Conservation (phyloP, 1,140 invertebrate genomes). For the Hycleus cichorii region DNA sequence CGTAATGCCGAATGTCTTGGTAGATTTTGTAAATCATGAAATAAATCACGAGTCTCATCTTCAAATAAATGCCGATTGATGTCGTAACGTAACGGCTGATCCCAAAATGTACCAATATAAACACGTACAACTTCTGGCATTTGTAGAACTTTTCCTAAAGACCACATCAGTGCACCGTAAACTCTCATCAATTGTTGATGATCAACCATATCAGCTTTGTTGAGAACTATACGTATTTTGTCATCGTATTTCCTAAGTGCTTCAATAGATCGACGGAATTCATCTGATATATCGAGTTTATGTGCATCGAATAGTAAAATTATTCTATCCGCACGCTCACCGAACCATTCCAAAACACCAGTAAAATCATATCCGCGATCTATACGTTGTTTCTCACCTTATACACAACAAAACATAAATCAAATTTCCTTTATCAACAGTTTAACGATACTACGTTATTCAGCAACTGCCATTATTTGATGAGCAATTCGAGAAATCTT, state of each 20-base stretch:
- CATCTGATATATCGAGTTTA: constrained; percentile 71
- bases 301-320: constrained; percentile 69
- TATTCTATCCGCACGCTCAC: constrained; percentile 65
- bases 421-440: too few species aligned
- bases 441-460: too few species aligned
- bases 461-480: too few species aligned
- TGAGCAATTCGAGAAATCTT: neutral
- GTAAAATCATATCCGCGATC: constrained; percentile 74
- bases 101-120: constrained; percentile 77
- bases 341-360: constrained; percentile 68
- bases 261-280: constrained; percentile 58
- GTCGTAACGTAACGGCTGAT: constrained; percentile 63
- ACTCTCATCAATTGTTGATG: constrained; percentile 69
- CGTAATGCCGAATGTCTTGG: constrained; percentile 61
- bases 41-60: constrained; percentile 69
- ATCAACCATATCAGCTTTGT: constrained; percentile 70
- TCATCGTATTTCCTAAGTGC: constrained; percentile 62
- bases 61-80: constrained; percentile 58
- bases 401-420: neutral
- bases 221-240: constrained; percentile 63
- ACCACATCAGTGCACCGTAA: constrained; percentile 75
- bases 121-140: constrained; percentile 74
- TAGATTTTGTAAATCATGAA: constrained; percentile 63
- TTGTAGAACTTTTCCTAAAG: constrained; percentile 63
- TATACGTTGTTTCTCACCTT: constrained; percentile 63